These are phyloP conservation scores for Heliothis peltigera DNA, from an alignment of 2,888 invertebrate genomes.

Conservation along the genomic window DNA sequence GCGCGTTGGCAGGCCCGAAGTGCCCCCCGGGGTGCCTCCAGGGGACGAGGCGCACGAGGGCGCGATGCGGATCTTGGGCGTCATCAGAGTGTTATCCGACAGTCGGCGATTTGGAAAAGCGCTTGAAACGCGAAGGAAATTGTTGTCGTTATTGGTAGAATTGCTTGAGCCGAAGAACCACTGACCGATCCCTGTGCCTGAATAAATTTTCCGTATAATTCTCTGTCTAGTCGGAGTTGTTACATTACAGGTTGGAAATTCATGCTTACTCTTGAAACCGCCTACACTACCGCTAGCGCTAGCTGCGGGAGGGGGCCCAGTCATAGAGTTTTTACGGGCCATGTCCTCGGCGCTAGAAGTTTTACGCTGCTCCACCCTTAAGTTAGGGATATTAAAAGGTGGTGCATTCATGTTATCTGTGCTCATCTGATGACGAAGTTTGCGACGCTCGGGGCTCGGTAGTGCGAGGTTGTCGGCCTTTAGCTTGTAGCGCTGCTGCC, in stretches of 20 bases:
- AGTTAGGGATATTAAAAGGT: constrained; percentile 96
- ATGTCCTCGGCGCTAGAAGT: constrained; percentile 97
- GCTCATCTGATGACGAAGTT: constrained; percentile 94
- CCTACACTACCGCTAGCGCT: constrained; percentile 74
- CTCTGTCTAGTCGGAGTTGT: constrained; percentile 14
- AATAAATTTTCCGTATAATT: constrained; percentile 35
- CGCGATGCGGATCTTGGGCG: constrained; percentile 96
- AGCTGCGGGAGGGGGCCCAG: constrained; percentile 77
- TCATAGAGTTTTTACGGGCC: constrained; percentile 96
- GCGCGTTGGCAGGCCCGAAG: constrained; percentile 94
- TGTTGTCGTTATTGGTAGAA: constrained; percentile 94
- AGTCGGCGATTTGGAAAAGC: constrained; percentile 96
- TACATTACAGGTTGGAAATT: constrained; percentile 44
- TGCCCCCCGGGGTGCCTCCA: constrained; percentile 92
- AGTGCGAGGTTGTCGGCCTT: constrained; percentile 94
- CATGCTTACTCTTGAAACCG: constrained; percentile 71
- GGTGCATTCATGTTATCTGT: constrained; percentile 96
- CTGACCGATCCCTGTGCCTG: constrained; percentile 91
- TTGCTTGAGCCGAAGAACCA: constrained; percentile 96
- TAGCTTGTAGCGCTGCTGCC: constrained; percentile 96
- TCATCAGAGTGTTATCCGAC: constrained; percentile 97
- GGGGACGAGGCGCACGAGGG: constrained; percentile 97
- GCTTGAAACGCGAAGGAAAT: constrained; percentile 95
- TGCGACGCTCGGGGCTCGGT: constrained; percentile 93
- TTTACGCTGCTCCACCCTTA: constrained; percentile 95